A percentile compares a stretch with the other conserved stretches of the same genome.
These are phyloP conservation scores for Minunthozetes semirufus DNA, from an alignment of 2,888 invertebrate species.

Conservation along the genomic window DNA sequence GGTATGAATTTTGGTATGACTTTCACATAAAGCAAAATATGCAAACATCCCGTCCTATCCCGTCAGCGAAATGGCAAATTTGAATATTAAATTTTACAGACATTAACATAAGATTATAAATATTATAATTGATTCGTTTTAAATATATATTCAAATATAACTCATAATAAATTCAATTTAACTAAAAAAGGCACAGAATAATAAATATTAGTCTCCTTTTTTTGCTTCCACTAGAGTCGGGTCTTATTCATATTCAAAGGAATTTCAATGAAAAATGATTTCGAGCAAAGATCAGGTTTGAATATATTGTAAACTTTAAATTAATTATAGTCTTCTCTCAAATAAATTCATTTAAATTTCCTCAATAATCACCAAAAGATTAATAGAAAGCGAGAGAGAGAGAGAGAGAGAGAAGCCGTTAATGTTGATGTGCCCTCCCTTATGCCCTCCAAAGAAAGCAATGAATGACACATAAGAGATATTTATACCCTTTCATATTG, in stretches of 20 bases:
- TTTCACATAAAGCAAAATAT: neutral
- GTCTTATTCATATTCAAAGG: neutral
- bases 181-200: neutral
- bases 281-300: neutral
- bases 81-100: neutral
- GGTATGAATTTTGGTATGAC: neutral
- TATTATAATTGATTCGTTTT: neutral
- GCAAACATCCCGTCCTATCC: neutral
- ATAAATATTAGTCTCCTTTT: neutral
- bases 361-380: neutral
- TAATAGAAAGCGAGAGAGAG: no score
- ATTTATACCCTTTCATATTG: no score
- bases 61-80: conserved; percentile 10
- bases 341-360: neutral
- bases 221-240: neutral
- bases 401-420: no score
- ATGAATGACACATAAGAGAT: neutral
- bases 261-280: conserved; percentile 1
- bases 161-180: neutral
- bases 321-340: neutral
- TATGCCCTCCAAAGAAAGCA: neutral
- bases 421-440: no score
- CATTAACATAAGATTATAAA: neutral
- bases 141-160: conserved; percentile 12
- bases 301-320: neutral